Conservation (phyloP, 2,113 vertebrate species). For the Gadus chalcogrammus region DNA sequence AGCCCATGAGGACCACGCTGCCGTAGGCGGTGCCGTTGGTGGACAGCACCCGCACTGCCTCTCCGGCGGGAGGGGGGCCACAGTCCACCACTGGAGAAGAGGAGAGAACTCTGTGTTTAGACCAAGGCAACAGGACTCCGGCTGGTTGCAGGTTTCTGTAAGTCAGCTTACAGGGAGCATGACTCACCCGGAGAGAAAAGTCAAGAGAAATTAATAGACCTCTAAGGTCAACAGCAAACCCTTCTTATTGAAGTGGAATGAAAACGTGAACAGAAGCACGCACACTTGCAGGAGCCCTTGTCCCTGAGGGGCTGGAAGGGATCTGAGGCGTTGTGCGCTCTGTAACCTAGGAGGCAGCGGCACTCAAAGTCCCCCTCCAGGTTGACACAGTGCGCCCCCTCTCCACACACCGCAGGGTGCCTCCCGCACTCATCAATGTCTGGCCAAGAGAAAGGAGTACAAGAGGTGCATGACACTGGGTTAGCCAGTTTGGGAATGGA, state of each 20-base stretch:
- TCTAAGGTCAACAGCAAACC: neutral
- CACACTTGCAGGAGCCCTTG: conserved; percentile 77
- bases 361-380: conserved; percentile 80
- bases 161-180: neutral
- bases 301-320: conserved; percentile 72
- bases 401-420: conserved; percentile 72
- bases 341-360: conserved; percentile 80
- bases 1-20: conserved; percentile 55
- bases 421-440: conserved; percentile 83
- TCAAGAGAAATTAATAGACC: neutral
- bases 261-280: conserved; percentile 5
- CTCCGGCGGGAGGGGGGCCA: conserved; percentile 46
- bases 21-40: conserved; percentile 55
- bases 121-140: neutral
- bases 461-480: neutral
- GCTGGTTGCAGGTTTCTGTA: neutral
- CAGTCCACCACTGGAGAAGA: conserved; percentile 68
- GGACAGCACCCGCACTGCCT: conserved; percentile 29
- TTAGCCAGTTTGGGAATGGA: no score
- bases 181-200: neutral
- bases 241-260: neutral
- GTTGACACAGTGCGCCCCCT: conserved; percentile 79
- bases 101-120: neutral
- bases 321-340: conserved; percentile 63
- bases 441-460: conserved; percentile 35